Evolutionary conservation across 2,888 invertebrate species (phyloP).

Genomic region (Drosophila mimetica): DNA sequence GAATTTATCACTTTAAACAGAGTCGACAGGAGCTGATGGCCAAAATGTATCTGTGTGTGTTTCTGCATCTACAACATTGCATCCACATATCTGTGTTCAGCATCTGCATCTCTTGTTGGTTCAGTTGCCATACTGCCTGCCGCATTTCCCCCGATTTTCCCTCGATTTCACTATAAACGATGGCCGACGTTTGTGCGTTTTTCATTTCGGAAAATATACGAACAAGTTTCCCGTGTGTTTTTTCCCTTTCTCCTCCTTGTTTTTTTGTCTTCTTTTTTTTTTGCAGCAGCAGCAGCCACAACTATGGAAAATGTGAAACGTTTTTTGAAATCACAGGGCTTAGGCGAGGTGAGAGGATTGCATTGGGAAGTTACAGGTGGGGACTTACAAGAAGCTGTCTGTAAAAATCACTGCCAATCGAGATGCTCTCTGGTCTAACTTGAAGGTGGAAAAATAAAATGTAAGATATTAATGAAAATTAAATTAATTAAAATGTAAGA

Average conservation of each 20-base stretch:
- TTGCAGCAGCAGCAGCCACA: constrained; percentile 2
- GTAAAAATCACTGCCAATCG: background rate
- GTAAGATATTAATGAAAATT: no score
- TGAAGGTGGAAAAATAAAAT: background rate
- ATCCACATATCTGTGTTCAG: constrained; percentile 20
- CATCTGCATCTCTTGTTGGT: constrained; percentile 48
- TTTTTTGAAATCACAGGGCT: constrained; percentile 20
- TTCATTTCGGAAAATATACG: constrained; percentile 31
- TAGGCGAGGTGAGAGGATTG: constrained; percentile 9
- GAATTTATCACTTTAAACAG: constrained; percentile 12
- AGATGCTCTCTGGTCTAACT: background rate
- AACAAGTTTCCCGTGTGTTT: constrained; percentile 8
- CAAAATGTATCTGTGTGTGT: background rate
- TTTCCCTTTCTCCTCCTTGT: background rate
- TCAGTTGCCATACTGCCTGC: constrained; percentile 13
- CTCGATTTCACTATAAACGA: no score
- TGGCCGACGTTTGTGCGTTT: constrained; percentile 43
- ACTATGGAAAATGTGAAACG: constrained; percentile 11
- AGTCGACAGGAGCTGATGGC: constrained; percentile 1
- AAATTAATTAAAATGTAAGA: background rate
- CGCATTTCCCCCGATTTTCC: no score
- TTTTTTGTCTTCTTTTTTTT: background rate
- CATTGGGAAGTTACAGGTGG: constrained; percentile 3
- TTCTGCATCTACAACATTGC: constrained; percentile 17
- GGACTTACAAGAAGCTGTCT: background rate